Percentiles rank a stretch among this genome's conserved stretches.
Conservation (phyloP, 2,113 vertebrate species). For the Rutilus rutilus region DNA sequence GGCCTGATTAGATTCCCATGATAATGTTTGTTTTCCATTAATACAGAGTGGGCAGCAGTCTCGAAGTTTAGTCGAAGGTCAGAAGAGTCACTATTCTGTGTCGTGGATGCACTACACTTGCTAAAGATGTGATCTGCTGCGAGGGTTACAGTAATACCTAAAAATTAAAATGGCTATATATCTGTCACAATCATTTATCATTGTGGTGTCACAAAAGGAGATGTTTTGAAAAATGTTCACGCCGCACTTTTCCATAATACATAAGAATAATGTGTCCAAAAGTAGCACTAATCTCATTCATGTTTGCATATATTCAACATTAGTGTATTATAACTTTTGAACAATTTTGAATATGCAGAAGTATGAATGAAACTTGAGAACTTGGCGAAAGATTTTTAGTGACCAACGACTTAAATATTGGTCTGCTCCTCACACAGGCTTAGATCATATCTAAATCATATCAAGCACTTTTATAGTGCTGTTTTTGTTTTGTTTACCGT, state of each 20-base stretch:
- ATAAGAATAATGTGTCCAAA: background rate
- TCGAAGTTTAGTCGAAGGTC: conserved; percentile 13
- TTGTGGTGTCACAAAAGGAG: background rate
- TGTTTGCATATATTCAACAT: background rate
- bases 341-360: background rate
- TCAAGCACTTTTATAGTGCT: background rate
- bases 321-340: background rate
- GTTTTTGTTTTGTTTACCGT: background rate
- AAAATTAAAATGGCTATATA: background rate
- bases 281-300: background rate
- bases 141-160: background rate
- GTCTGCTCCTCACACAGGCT: background rate
- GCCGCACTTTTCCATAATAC: background rate
- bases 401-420: background rate
- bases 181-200: background rate
- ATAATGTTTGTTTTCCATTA: conserved; percentile 48
- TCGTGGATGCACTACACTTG: background rate
- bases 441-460: background rate
- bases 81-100: background rate
- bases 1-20: conserved; percentile 41
- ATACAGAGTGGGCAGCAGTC: conserved; percentile 13
- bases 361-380: background rate
- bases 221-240: background rate
- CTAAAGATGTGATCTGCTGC: background rate
- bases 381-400: background rate